These are phyloP conservation scores for Rhinophrynus dorsalis DNA, from an alignment of 2,797 vertebrate genomes.

Conservation along the genomic window DNA sequence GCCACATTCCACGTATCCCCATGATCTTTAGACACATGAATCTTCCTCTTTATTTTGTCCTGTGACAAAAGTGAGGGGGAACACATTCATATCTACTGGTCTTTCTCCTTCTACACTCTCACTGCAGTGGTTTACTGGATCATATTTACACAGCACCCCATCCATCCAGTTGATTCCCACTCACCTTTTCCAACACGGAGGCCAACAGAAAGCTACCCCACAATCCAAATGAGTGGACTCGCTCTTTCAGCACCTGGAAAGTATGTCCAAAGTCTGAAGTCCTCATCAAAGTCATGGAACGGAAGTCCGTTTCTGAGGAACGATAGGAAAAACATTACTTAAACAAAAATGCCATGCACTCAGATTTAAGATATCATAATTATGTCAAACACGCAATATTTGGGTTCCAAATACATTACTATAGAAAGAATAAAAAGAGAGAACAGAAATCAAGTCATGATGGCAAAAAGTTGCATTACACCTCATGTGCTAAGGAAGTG, in stretches of 20 bases:
- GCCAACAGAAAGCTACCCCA: slow-evolving; percentile 90
- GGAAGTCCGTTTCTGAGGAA: slow-evolving; percentile 78
- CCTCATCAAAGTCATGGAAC: slow-evolving; percentile 80
- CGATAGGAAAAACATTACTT: background rate
- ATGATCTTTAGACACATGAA: slow-evolving; percentile 85
- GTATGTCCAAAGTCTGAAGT: slow-evolving; percentile 79
- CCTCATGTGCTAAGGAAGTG: too few relatives aligned
- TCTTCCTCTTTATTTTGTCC: slow-evolving; percentile 73
- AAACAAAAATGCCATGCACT: background rate
- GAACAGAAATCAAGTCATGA: too few relatives aligned
- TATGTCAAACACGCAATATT: background rate
- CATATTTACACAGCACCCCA: background rate
- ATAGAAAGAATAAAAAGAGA: too few relatives aligned
- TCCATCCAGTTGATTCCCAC: background rate
- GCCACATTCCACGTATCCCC: slow-evolving; percentile 91
- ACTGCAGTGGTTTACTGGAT: too few relatives aligned
- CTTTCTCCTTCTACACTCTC: background rate
- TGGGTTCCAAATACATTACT: too few relatives aligned
- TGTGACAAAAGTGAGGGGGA: slow-evolving; percentile 23
- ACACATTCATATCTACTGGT: background rate
- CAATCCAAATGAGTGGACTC: slow-evolving; percentile 88
- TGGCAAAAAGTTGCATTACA: too few relatives aligned
- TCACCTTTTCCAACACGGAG: slow-evolving; percentile 81
- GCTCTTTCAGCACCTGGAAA: slow-evolving; percentile 78
- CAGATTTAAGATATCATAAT: background rate